Conservation (phyloP, 2,888 invertebrate genomes). For the Ommatoiulus sabulosus region DNA sequence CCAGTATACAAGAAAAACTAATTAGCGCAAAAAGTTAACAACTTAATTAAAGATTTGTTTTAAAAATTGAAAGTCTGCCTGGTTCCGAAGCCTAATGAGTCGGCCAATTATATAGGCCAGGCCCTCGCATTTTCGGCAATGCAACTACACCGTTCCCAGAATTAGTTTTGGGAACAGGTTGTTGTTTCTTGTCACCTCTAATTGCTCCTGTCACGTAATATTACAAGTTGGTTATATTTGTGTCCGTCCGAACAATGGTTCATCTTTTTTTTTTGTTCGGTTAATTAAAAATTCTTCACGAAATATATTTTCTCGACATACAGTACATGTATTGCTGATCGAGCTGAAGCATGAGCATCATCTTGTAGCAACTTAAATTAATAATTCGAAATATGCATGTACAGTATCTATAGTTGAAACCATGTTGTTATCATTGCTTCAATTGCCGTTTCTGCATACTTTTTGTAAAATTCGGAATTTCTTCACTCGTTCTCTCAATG, state of each 20-base stretch:
- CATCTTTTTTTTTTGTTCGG: not conserved
- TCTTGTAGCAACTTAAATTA: not conserved
- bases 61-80: conserved; percentile 6
- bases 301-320: not conserved
- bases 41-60: conserved; percentile 46
- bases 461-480: no score
- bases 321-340: no score
- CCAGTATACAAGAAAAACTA: not conserved
- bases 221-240: conserved; percentile 52
- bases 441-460: no score
- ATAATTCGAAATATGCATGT: no score
- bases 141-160: not conserved
- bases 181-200: conserved; percentile 52
- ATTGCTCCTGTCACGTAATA: conserved; percentile 53
- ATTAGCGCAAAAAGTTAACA: conserved; percentile 41
- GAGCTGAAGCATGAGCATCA: not conserved
- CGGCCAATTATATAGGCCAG: conserved; percentile 35
- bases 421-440: no score
- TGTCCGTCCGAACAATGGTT: conserved; percentile 42
- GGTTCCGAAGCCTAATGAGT: not conserved
- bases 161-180: conserved; percentile 42
- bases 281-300: conserved; percentile 13
- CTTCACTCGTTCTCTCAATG: no score
- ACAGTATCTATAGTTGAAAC: no score
- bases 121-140: conserved; percentile 27